A percentile compares a stretch with the other conserved stretches of the same genome.
These are phyloP conservation scores for Scolopax rusticola DNA, from an alignment of 2,797 vertebrate species.

Conservation along the genomic window DNA sequence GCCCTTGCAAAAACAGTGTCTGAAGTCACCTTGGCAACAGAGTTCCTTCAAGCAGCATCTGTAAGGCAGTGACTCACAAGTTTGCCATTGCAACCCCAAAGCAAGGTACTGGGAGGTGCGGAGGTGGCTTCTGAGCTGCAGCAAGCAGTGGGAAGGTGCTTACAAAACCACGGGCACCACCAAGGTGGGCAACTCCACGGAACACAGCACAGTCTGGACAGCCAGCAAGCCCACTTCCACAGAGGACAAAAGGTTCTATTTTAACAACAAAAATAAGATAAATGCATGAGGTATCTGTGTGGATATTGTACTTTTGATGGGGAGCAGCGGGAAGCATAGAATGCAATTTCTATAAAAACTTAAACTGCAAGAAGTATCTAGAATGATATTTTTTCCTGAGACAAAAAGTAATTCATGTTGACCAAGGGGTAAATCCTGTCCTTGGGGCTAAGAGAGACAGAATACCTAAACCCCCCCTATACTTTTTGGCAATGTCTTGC, in stretches of 20 bases:
- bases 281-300: neutral
- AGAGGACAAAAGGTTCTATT: neutral
- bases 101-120: fast-evolving
- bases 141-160: neutral
- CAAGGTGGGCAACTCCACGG: neutral
- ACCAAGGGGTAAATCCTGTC: neutral
- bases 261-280: neutral
- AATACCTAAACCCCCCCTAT: neutral
- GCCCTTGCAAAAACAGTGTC: neutral
- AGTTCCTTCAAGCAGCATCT: neutral
- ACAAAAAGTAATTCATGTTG: neutral
- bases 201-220: neutral
- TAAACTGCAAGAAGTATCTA: neutral
- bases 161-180: neutral
- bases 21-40: constrained; percentile 35
- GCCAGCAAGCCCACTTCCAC: neutral
- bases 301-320: neutral
- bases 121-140: neutral
- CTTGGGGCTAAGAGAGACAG: neutral
- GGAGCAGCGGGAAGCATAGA: neutral
- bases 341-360: neutral
- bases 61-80: neutral
- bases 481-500: constrained; percentile 13
- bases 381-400: neutral
- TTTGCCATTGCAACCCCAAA: neutral